phyloP scores from a whole-genome alignment of 2,113 vertebrate species.

The Gallinago undulata region DNA sequence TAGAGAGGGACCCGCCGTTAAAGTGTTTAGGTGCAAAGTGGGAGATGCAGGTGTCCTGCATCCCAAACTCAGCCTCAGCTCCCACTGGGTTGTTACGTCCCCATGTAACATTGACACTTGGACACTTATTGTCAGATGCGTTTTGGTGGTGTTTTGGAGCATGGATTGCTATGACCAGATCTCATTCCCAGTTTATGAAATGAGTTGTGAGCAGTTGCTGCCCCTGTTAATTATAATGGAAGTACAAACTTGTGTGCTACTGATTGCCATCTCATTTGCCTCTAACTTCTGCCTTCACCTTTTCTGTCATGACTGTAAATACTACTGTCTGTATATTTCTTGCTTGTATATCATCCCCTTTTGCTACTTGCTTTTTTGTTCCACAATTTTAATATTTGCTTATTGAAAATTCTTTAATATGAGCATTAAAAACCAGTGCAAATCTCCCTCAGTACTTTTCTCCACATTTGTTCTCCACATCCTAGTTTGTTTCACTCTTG shows the following conservation, averaged over 20 bases:
- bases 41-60: neutral
- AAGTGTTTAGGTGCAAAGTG: neutral
- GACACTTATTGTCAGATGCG: neutral
- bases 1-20: neutral
- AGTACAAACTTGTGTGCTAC: neutral
- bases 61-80: neutral
- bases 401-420: neutral
- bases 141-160: neutral
- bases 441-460: neutral
- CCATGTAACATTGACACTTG: fast-evolving
- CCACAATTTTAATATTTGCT: neutral
- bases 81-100: fast-evolving
- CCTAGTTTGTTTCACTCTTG: neutral
- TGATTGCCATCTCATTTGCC: neutral
- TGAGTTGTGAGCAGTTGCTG: neutral
- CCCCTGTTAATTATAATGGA: neutral
- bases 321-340: neutral
- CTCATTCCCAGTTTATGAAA: neutral
- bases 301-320: neutral
- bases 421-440: neutral
- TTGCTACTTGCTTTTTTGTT: neutral
- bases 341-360: neutral
- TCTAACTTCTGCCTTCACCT: neutral
- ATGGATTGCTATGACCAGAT: neutral
- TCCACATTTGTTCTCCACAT: neutral